phyloP scores from a whole-genome alignment of 2,888 invertebrate species.

The Ametastegia equiseti region DNA sequence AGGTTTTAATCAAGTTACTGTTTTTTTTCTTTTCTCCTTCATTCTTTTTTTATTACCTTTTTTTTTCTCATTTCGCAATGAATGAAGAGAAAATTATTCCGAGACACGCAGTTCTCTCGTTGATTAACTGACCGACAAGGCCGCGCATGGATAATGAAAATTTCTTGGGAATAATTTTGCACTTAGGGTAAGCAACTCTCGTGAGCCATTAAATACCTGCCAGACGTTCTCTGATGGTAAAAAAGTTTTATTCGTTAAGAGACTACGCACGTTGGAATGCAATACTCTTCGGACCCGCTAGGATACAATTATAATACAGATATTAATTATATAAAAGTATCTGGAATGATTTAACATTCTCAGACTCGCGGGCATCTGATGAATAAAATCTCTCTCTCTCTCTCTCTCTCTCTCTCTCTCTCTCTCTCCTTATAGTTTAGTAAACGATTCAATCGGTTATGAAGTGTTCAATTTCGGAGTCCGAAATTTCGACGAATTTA shows the following conservation, averaged over 20 bases:
- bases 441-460: too few relatives aligned
- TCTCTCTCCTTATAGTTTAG: too few relatives aligned
- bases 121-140: slow-evolving; percentile 1
- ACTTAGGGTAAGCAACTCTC: neutral
- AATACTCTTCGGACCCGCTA: neutral
- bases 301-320: neutral
- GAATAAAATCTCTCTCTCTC: too few relatives aligned
- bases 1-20: neutral
- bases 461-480: too few relatives aligned
- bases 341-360: neutral
- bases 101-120: neutral
- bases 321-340: neutral
- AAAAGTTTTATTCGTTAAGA: neutral
- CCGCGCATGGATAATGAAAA: slow-evolving; percentile 9
- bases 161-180: slow-evolving; percentile 4
- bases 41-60: neutral
- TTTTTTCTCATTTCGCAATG: neutral
- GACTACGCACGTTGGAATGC: neutral
- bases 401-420: too few relatives aligned
- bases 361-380: too few relatives aligned
- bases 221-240: neutral
- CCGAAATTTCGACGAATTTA: too few relatives aligned
- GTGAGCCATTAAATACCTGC: neutral
- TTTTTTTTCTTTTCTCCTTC: neutral
- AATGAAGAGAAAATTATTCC: slow-evolving; percentile 2